Percentiles rank a stretch among this genome's conserved stretches.
Evolutionary conservation across 2,113 vertebrate species (phyloP).

Genomic region (Notarius lentiginosus): DNA sequence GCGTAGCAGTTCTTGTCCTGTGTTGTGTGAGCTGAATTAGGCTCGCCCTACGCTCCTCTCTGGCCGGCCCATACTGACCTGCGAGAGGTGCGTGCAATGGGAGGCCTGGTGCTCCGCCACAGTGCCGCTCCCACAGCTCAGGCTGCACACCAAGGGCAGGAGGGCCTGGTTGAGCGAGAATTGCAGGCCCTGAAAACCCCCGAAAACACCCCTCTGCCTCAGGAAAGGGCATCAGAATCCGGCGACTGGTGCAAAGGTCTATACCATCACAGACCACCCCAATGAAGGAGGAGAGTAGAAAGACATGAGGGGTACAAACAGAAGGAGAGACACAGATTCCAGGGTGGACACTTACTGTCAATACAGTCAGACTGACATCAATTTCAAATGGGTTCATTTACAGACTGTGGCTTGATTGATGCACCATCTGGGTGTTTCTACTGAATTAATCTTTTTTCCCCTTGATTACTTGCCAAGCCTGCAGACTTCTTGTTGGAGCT

Average conservation of each 20-base stretch:
- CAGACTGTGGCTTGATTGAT: conserved; percentile 11
- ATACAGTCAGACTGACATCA: conserved; percentile 43
- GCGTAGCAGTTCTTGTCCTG: not conserved
- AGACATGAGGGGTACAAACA: conserved; percentile 55
- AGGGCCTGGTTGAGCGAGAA: conserved; percentile 70
- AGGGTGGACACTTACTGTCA: conserved; percentile 60
- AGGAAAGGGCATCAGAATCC: conserved; percentile 75
- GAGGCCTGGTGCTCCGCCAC: conserved; percentile 72
- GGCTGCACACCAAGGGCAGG: conserved; percentile 70
- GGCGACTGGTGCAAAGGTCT: conserved; percentile 76
- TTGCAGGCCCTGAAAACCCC: conserved; percentile 70
- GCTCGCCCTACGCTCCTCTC: conserved; percentile 59
- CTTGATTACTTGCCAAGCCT: conserved; percentile 55
- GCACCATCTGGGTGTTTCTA: not conserved
- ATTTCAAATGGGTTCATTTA: conserved; percentile 41
- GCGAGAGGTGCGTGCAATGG: conserved; percentile 70
- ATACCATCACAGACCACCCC: conserved; percentile 62
- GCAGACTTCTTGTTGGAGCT: conserved; percentile 45
- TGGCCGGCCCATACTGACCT: conserved; percentile 74
- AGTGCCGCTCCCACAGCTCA: conserved; percentile 79
- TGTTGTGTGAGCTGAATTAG: conserved; percentile 2
- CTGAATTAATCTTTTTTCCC: conserved; percentile 51
- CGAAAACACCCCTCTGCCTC: conserved; percentile 76
- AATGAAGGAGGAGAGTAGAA: conserved; percentile 28
- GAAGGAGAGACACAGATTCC: conserved; percentile 65